A percentile compares a stretch with the other conserved stretches of the same genome.
These are phyloP conservation scores for Oryctes rhinoceros DNA, from an alignment of 1,140 invertebrate genomes.

Conservation along the genomic window DNA sequence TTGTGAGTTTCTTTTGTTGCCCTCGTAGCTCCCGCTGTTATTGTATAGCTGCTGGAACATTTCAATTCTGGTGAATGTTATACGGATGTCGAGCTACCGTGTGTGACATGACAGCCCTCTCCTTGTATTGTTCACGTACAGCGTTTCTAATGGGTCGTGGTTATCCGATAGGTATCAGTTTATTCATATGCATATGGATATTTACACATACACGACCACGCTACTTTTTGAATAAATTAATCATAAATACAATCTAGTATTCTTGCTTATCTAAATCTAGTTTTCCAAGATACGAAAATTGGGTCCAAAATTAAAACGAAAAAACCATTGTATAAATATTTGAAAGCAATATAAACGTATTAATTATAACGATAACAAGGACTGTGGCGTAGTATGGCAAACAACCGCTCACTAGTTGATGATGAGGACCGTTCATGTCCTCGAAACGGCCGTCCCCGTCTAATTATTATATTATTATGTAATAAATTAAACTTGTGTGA, in stretches of 20 bases:
- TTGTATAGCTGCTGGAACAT: slow-evolving; percentile 50
- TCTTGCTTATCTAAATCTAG: too few species aligned
- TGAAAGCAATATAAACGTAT: too few species aligned
- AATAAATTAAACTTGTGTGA: too few species aligned
- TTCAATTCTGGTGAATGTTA: slow-evolving; percentile 58
- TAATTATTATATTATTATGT: too few species aligned
- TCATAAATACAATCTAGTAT: neutral
- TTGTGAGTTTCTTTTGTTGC: slow-evolving; percentile 50
- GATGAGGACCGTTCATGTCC: too few species aligned
- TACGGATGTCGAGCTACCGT: slow-evolving; percentile 57
- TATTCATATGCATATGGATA: slow-evolving; percentile 46
- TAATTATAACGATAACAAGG: too few species aligned
- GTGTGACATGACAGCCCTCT: slow-evolving; percentile 59
- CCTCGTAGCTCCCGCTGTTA: slow-evolving; percentile 23
- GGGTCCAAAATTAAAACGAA: too few species aligned
- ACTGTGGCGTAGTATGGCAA: too few species aligned
- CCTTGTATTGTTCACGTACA: slow-evolving; percentile 55
- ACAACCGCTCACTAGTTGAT: too few species aligned
- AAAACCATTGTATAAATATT: too few species aligned
- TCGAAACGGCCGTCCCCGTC: too few species aligned
- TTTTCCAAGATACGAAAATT: too few species aligned
- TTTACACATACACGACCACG: slow-evolving; percentile 27
- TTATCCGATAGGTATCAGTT: slow-evolving; percentile 44
- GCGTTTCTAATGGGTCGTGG: slow-evolving; percentile 48
- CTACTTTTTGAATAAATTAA: neutral